Evolutionary conservation across 2,888 invertebrate species (phyloP).

Genomic region (Diabrotica balteata): DNA sequence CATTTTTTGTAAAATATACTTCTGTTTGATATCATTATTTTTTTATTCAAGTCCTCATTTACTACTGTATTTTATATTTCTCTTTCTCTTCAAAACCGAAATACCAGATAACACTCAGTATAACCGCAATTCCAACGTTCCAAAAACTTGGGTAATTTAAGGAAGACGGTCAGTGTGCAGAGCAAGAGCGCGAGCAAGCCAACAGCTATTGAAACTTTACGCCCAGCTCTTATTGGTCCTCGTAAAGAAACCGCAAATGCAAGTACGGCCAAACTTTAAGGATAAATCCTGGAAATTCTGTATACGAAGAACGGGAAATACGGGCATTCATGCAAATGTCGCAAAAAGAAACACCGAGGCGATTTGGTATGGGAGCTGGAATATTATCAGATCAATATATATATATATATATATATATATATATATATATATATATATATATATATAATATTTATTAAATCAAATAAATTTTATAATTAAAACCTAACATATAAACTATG

Average conservation of each 20-base stretch:
- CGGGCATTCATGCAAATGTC: slow-evolving; percentile 45
- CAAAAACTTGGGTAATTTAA: not conserved
- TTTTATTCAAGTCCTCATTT: too few relatives aligned
- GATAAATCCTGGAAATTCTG: slow-evolving; percentile 21
- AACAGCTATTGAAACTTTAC: slow-evolving; percentile 5
- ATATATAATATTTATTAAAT: too few relatives aligned
- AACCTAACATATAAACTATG: too few relatives aligned
- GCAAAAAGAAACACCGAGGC: slow-evolving; percentile 34
- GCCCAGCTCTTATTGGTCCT: slow-evolving; percentile 5
- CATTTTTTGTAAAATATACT: too few relatives aligned
- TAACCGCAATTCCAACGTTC: not conserved
- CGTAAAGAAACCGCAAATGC: slow-evolving; percentile 24
- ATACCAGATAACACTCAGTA: not conserved
- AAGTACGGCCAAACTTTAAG: slow-evolving; percentile 23
- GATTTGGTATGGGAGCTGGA: not conserved
- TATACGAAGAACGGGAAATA: slow-evolving; percentile 5
- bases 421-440: too few relatives aligned
- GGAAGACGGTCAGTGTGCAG: slow-evolving; percentile 1
- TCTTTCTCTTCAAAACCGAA: too few relatives aligned
- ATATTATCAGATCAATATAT: too few relatives aligned
- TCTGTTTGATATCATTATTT: too few relatives aligned
- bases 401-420: too few relatives aligned
- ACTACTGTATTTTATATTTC: too few relatives aligned
- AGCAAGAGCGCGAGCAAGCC: not conserved
- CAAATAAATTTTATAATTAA: too few relatives aligned